These are phyloP conservation scores for Ochropleura leucogaster DNA, from an alignment of 2,888 invertebrate genomes.

Conservation along the genomic window DNA sequence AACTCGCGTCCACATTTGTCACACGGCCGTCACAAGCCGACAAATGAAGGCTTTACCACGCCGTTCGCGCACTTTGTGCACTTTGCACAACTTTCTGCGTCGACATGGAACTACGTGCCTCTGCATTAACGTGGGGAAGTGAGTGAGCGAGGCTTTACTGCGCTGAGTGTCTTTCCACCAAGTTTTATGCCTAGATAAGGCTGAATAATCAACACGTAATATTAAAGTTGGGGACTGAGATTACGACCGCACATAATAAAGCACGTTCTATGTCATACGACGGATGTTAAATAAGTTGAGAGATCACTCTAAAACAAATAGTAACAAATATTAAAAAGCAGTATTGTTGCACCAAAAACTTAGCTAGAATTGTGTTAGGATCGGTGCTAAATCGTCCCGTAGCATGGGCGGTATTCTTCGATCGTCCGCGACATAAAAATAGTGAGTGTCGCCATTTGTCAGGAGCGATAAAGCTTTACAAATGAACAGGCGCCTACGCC, in stretches of 20 bases:
- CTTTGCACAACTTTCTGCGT: slow-evolving; percentile 89
- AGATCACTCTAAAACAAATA: slow-evolving; percentile 20
- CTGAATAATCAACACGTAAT: slow-evolving; percentile 86
- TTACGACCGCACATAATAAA: slow-evolving; percentile 60
- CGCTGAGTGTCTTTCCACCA: slow-evolving; percentile 84
- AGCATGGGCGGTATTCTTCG: slow-evolving; percentile 73
- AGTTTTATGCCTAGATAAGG: slow-evolving; percentile 86
- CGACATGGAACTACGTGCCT: slow-evolving; percentile 89
- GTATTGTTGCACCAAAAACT: slow-evolving; percentile 35
- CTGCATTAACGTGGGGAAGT: slow-evolving; percentile 88
- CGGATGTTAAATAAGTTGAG: slow-evolving; percentile 31
- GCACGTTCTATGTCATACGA: slow-evolving; percentile 38
- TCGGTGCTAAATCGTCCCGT: slow-evolving; percentile 53
- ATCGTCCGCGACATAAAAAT: slow-evolving; percentile 84
- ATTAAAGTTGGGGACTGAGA: slow-evolving; percentile 69
- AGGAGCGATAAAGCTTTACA: slow-evolving; percentile 87
- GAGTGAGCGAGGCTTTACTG: slow-evolving; percentile 84
- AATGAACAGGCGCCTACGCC: slow-evolving; percentile 85
- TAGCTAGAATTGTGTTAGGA: slow-evolving; percentile 32
- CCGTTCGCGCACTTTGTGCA: slow-evolving; percentile 89
- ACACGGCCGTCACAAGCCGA: slow-evolving; percentile 89
- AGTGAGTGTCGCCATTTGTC: slow-evolving; percentile 84
- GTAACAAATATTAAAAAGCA: slow-evolving; percentile 13
- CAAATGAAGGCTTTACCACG: slow-evolving; percentile 90
- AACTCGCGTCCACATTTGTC: slow-evolving; percentile 89